Evolutionary conservation across 2,113 vertebrate species (phyloP).

Genomic region (Melanerpes formicivorus): DNA sequence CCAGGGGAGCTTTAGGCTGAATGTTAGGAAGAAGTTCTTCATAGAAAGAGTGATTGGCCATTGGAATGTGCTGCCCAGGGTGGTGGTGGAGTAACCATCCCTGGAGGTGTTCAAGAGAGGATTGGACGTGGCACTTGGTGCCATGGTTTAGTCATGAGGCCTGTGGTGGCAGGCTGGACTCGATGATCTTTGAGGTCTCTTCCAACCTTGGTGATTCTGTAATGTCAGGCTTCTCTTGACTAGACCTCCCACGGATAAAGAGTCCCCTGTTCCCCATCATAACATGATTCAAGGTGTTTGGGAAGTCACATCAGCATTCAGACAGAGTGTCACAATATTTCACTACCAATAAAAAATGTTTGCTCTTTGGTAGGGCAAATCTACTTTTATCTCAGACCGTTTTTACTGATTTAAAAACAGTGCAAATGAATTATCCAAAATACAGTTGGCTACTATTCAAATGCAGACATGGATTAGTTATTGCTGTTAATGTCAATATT

Average conservation of each 20-base stretch:
- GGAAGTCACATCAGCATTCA: conserved; percentile 2
- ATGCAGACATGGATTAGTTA: background rate
- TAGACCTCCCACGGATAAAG: background rate
- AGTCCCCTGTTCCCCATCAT: background rate
- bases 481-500: background rate
- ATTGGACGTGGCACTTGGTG: too few relatives aligned
- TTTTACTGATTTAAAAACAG: conserved; percentile 1
- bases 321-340: conserved; percentile 1
- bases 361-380: background rate
- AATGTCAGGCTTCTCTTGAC: conserved; percentile 22
- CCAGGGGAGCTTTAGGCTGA: too few relatives aligned
- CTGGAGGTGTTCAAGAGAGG: too few relatives aligned
- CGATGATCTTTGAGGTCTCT: too few relatives aligned
- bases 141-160: too few relatives aligned
- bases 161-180: too few relatives aligned
- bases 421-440: background rate
- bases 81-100: too few relatives aligned
- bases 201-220: too few relatives aligned
- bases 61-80: too few relatives aligned
- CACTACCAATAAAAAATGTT: background rate
- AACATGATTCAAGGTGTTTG: background rate
- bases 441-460: background rate
- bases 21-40: too few relatives aligned
- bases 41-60: too few relatives aligned
- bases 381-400: background rate